phyloP scores from a whole-genome alignment of 2,888 invertebrate species.

The Exocentrus adspersus region DNA sequence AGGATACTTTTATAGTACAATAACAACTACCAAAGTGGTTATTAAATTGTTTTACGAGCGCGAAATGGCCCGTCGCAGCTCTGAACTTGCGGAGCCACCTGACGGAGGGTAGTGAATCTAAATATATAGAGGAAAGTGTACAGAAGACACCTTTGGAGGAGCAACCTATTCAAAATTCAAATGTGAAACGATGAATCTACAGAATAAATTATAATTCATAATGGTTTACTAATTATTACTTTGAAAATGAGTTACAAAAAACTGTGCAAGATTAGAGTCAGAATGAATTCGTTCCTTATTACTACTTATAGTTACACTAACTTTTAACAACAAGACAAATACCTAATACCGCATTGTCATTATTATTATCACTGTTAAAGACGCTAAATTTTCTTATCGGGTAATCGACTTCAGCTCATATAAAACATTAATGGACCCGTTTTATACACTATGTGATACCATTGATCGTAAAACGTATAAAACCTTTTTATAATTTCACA shows the following conservation, averaged over 20 bases:
- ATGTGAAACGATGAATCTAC: too few species aligned
- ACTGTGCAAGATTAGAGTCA: too few species aligned
- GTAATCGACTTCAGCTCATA: constrained; percentile 20
- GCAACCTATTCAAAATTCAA: not conserved
- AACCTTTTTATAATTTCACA: constrained; percentile 39
- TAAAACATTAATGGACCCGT: constrained; percentile 12
- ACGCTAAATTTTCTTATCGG: constrained; percentile 8
- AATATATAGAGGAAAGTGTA: not conserved
- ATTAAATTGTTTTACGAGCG: constrained; percentile 60
- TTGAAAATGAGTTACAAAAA: too few species aligned
- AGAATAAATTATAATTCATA: too few species aligned
- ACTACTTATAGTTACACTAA: too few species aligned
- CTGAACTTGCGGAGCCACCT: constrained; percentile 40
- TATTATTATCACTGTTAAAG: not conserved
- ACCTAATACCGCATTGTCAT: too few species aligned
- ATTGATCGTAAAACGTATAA: constrained; percentile 40
- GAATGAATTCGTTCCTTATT: too few species aligned
- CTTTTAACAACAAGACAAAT: not conserved
- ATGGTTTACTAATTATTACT: too few species aligned
- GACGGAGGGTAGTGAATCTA: constrained; percentile 28
- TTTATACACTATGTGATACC: constrained; percentile 24
- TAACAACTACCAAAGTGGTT: constrained; percentile 62
- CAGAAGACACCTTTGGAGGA: not conserved
- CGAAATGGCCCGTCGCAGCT: constrained; percentile 12
- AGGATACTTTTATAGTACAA: constrained; percentile 63